Evolutionary conservation across 2,797 vertebrate genomes (phyloP), one percentile per base, ranked within the genome.

Genomic region (Todus mexicanus): DNA sequence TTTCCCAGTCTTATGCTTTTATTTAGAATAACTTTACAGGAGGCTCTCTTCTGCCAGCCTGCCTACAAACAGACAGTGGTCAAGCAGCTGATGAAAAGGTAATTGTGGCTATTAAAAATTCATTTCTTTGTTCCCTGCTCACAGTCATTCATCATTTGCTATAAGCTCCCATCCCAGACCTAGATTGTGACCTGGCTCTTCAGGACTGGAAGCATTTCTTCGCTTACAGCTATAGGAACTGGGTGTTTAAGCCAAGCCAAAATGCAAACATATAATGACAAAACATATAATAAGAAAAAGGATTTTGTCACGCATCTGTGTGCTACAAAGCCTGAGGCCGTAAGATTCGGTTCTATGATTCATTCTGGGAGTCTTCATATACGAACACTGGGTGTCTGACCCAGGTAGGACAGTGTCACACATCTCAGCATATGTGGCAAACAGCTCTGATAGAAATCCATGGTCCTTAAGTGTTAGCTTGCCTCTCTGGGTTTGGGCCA

Each of bases 401-500:
- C 23, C 23, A 22, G 29, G 14, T 7, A 47, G 37, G 51, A 48
- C n/a, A 85, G 18, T 2, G 5, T 56, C 76, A 81, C 12, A 14
- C 10, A 18, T 33, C 16, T 35, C 31, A 25, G 13, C 6, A 6
- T 60, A n/a, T 8, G 13, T 0, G 31, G 29, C 38, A 61, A 4
- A 6, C 5, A 66, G 31, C n/a, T 88, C 63, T 2, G 0, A 45
- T 2, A 29, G 57, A 70, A 81, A 80, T 17, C 23, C 61, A 29
- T 0, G 0, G 20, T 12, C 29, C 33, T 7, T 6, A 40, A 66
- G 71, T 4, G 19, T 17, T 48, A 56, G 12, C 0, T 0, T 21
- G 15, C 21, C 40, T 40, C 71, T 42, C 42, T 8, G 53, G n/a
- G 33, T 35, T 43, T 70, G 56, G 68, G 48, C 21, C 22, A 4